Percentiles rank a stretch among this genome's conserved stretches.
phyloP scores from a whole-genome alignment of 1,140 invertebrate species.

The Dendroctonus valens region DNA sequence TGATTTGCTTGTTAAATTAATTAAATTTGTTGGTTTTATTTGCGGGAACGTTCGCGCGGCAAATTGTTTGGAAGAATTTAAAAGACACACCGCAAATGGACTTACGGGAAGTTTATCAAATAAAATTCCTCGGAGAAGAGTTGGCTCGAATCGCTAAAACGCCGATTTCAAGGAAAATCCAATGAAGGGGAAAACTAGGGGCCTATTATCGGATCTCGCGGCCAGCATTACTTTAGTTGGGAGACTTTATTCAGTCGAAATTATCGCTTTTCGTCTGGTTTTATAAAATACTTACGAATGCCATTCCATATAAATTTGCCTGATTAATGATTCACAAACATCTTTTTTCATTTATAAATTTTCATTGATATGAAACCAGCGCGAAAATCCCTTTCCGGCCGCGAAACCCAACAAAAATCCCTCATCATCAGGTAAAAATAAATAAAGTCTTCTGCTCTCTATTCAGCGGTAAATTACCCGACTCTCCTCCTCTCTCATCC shows the following conservation, averaged over 20 bases:
- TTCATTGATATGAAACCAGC: not conserved
- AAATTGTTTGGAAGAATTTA: conserved; percentile 18
- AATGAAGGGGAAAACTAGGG: conserved; percentile 8
- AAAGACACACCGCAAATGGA: conserved; percentile 32
- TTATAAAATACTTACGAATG: no score
- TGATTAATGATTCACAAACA: no score
- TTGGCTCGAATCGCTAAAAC: conserved; percentile 9
- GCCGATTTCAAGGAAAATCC: conserved; percentile 15
- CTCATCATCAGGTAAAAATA: conserved; percentile 20
- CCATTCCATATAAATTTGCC: no score
- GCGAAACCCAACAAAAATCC: not conserved
- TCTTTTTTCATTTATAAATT: not conserved
- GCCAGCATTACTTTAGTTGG: not conserved
- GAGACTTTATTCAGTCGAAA: no score
- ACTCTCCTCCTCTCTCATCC: not conserved
- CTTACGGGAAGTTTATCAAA: conserved; percentile 31
- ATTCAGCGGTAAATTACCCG: not conserved
- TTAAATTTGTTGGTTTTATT: no score
- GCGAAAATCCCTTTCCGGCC: conserved; percentile 2
- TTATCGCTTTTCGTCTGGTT: no score
- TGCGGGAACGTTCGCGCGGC: not conserved
- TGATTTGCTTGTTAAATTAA: no score
- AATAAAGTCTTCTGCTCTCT: conserved; percentile 4
- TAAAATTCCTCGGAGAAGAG: conserved; percentile 23
- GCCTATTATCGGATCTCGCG: not conserved